Evolutionary conservation across 2,888 invertebrate genomes (phyloP).

Genomic region (Xylophagus ater): DNA sequence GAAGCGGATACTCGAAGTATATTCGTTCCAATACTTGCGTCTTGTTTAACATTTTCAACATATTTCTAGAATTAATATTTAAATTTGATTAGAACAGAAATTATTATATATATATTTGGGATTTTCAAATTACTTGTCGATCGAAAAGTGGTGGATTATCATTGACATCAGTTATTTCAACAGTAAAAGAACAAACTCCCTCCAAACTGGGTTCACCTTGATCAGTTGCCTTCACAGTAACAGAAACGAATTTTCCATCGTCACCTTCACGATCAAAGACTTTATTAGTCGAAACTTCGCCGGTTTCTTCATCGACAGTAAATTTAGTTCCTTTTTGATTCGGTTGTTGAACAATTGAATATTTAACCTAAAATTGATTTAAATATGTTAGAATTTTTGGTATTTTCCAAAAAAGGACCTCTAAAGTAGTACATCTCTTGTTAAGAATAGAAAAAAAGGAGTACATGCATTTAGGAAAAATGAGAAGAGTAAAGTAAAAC

Average conservation of each 20-base stretch:
- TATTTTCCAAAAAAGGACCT: no score
- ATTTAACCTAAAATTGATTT: slow-evolving; percentile 65
- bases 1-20: slow-evolving; percentile 90
- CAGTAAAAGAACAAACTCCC: slow-evolving; percentile 96
- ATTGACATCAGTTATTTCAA: slow-evolving; percentile 94
- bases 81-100: not conserved
- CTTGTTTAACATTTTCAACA: slow-evolving; percentile 93
- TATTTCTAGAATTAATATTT: slow-evolving; percentile 65
- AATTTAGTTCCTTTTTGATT: slow-evolving; percentile 93
- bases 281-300: slow-evolving; percentile 89
- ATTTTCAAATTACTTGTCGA: slow-evolving; percentile 73
- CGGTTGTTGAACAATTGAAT: slow-evolving; percentile 93
- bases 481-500: no score
- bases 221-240: slow-evolving; percentile 96
- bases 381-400: no score
- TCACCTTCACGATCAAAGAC: slow-evolving; percentile 96
- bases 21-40: slow-evolving; percentile 89
- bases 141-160: slow-evolving; percentile 94
- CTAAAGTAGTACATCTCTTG: no score
- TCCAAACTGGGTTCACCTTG: slow-evolving; percentile 96
- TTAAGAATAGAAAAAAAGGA: no score
- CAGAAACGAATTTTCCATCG: slow-evolving; percentile 91
- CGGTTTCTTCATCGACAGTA: slow-evolving; percentile 89
- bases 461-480: no score
- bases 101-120: no score